These are phyloP conservation scores for Morpho achilles DNA, from an alignment of 2,888 invertebrate species.

Conservation along the genomic window DNA sequence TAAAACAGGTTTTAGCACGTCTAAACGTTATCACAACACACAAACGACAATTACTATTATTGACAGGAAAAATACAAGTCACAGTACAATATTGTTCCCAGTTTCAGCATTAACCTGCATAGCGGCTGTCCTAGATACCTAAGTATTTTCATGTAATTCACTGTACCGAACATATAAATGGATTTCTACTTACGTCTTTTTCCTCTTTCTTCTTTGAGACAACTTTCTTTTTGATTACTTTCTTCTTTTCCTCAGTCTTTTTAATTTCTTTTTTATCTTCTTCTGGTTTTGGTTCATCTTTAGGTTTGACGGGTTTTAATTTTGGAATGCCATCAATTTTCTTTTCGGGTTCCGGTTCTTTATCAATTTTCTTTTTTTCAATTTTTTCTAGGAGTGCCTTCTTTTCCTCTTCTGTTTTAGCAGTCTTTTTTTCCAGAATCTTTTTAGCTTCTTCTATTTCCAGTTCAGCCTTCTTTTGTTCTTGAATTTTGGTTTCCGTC, in stretches of 20 bases:
- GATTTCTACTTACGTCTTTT: constrained; percentile 56
- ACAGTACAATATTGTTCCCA: neutral
- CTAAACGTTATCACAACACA: constrained; percentile 50
- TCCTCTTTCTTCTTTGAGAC: constrained; percentile 66
- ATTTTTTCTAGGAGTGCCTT: constrained; percentile 72
- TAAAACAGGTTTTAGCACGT: constrained; percentile 63
- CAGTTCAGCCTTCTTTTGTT: constrained; percentile 58
- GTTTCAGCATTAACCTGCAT: neutral
- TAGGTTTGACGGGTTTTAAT: constrained; percentile 76
- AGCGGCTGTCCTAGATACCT: neutral
- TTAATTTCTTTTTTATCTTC: constrained; percentile 66
- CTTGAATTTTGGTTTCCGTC: constrained; percentile 47
- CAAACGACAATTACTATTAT: constrained; percentile 34
- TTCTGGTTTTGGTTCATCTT: constrained; percentile 67
- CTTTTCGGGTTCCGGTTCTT: constrained; percentile 70
- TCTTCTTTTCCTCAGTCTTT: constrained; percentile 58
- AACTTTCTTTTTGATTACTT: constrained; percentile 71
- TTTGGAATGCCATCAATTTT: constrained; percentile 82
- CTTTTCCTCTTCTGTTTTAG: constrained; percentile 73
- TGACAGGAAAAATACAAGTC: neutral
- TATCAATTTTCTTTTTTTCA: constrained; percentile 73
- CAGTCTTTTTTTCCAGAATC: constrained; percentile 65
- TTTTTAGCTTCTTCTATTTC: constrained; percentile 73
- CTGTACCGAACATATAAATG: neutral
- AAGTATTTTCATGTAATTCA: neutral